Conservation (phyloP, 2,113 vertebrate species). For the Anas platyrhynchos region DNA sequence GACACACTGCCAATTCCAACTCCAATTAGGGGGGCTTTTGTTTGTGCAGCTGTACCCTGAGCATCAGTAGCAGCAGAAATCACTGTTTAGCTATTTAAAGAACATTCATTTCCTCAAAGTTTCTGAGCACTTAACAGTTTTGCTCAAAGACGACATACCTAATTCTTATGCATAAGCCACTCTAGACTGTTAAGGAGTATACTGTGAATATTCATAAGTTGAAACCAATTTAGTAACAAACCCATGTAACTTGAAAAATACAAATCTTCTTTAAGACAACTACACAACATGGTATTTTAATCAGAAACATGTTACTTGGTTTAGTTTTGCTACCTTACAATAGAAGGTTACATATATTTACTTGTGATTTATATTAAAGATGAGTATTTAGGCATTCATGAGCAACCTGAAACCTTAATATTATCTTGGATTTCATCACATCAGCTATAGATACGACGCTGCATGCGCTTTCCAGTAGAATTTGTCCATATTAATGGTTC, state of each 20-base stretch:
- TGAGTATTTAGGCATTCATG: background rate
- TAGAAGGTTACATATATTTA: background rate
- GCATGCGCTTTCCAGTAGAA: background rate
- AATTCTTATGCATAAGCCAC: slow-evolving; percentile 51
- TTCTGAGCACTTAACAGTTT: slow-evolving; percentile 22
- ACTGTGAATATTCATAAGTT: slow-evolving; percentile 65
- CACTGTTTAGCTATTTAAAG: slow-evolving; percentile 39
- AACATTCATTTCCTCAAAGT: slow-evolving; percentile 42
- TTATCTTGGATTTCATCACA: background rate
- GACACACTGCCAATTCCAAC: background rate
- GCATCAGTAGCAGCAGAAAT: slow-evolving; percentile 33
- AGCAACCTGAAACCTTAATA: background rate
- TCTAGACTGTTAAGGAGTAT: slow-evolving; percentile 4
- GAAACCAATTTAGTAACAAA: slow-evolving; percentile 63
- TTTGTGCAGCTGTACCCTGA: slow-evolving; percentile 27
- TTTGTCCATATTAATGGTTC: background rate
- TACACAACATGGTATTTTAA: background rate
- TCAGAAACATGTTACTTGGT: background rate
- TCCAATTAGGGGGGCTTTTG: slow-evolving; percentile 9
- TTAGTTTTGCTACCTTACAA: slow-evolving; percentile 13
- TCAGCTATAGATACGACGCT: fast-evolving
- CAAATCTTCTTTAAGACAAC: slow-evolving; percentile 11
- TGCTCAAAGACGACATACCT: background rate
- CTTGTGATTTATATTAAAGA: background rate
- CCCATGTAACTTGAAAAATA: slow-evolving; percentile 50